Evolutionary conservation across 2,797 vertebrate genomes (phyloP), one percentile per base, ranked within the genome.

Genomic region (Helarctos malayanus): DNA sequence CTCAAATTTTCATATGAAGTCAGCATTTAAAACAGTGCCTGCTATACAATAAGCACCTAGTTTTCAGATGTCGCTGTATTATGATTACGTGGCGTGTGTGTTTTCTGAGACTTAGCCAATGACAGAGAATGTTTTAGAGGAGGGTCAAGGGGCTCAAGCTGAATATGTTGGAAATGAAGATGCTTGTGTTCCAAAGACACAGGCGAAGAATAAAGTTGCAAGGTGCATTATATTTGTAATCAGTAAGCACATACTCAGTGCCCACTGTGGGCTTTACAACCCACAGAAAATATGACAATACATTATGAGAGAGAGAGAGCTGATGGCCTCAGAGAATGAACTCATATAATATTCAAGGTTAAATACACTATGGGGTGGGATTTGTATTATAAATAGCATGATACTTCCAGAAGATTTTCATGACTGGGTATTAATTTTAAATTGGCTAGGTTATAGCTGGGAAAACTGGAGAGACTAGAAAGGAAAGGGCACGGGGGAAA

Each of bases 161-260:
- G 71, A 71, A 59, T 35, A n/a, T 69, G 54, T 68, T 83, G 49
- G 69, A n/a, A 38, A 69, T 1, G 4, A 7, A 4, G 9, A 47
- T 18, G 29, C n/a, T 38, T 63, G 47, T 0, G 52, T 32, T 32
- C 69, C 25, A 9, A 41, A 87, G 69, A 54, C 38, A 0, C 0
- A 19, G 65, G 49, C 7, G 3, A 41, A 15, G 49, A n/a, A 59
- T 13, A n/a, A 71, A 16, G 19, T 7, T 0, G 29, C 4, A 12
- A 59, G 19, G 4, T 21, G 4, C 29, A 47, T 5, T 5, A 2
- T 9, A 7, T 13, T 21, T 0, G 0, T n/a, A 35, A 54, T n/a
- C 32, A 79, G 32, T 19, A 79, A 79, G 76, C 49, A 79, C 49
- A 35, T 11, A 4, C 7, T 61, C 19, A 10, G 25, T 14, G 16